Percentiles rank a stretch among this genome's conserved stretches.
These are phyloP conservation scores for Sarotherodon lohbergeri DNA, from an alignment of 2,113 vertebrate species.

Conservation along the genomic window DNA sequence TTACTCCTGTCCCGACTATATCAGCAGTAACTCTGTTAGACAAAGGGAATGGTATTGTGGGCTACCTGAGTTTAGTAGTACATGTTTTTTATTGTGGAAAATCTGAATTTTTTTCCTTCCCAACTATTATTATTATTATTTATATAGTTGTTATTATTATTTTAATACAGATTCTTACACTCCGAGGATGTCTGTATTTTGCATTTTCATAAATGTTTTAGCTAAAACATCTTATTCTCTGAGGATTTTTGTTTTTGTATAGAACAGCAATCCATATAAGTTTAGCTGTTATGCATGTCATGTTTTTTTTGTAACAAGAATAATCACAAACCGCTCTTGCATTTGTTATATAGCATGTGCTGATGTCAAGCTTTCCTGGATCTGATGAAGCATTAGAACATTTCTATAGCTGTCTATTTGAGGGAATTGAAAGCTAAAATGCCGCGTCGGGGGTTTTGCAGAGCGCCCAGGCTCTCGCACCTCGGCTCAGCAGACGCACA, in stretches of 20 bases:
- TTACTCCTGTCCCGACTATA: background rate
- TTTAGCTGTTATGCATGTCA: background rate
- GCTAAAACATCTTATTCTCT: background rate
- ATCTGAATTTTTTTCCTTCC: background rate
- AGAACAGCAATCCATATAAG: background rate
- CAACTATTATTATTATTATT: background rate
- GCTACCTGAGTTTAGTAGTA: background rate
- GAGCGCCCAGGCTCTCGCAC: background rate
- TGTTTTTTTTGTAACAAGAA: background rate
- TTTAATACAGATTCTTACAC: background rate
- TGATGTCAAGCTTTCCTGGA: background rate
- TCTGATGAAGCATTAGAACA: background rate
- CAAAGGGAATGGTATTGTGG: background rate
- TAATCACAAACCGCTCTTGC: background rate
- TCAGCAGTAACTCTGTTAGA: background rate
- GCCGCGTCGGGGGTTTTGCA: background rate
- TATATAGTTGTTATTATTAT: background rate
- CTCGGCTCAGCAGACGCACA: background rate
- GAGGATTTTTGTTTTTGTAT: background rate
- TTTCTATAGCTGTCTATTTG: background rate
- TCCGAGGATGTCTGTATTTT: background rate
- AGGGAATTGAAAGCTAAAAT: conserved; percentile 5
- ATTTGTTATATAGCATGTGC: background rate
- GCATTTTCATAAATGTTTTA: background rate
- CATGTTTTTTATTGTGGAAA: background rate